Evolutionary conservation across 2,888 invertebrate species (phyloP), one percentile per base, ranked within the genome.

Genomic region (Anaspis maculata): DNA sequence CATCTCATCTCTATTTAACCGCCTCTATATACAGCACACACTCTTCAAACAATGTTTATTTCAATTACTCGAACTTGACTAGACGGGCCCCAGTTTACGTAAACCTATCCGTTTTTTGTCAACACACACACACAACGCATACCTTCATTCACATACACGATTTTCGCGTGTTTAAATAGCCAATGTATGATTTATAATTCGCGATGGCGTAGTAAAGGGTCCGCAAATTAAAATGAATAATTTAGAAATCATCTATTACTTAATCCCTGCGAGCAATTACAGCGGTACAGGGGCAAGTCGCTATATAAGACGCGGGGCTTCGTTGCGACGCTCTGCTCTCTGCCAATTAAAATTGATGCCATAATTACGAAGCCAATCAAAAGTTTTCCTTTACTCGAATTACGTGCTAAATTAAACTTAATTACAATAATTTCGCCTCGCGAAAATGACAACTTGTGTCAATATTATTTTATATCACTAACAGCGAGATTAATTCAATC

Each of bases 281-380:
- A 52, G 47, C 48, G 46, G 44, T 38, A 48, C 48, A 50, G 52
- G 58, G 58, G 59, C 54, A 54, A 54, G 56, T 52, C 54, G n/a
- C n/a, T n/a, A n/a, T 55, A 57, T 54, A 54, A 48, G 48, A 46
- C 32, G 30, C 9, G 24, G 34, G 41, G 41, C 34, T 38, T 44
- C 44, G 43, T 39, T 39, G 44, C 41, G 40, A 42, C 40, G 42
- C 27, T 37, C 41, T 37, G 44, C 49, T 44, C 52, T 48, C 42
- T 56, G 59, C 59, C 62, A 61, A 61, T 63, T 63, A 62, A 62
- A 61, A 63, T 59, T 61, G 61, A 62, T 61, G 59, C 54, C 53
- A 57, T 61, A 60, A 62, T 62, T 62, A 62, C 54, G 59, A 60
- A 61, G 57, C 59, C 60, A 61, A 59, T 59, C 59, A 60, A 56